Base-by-base conservation (phyloP, 2,113 vertebrate species). In the Stegastes partitus region DNA sequence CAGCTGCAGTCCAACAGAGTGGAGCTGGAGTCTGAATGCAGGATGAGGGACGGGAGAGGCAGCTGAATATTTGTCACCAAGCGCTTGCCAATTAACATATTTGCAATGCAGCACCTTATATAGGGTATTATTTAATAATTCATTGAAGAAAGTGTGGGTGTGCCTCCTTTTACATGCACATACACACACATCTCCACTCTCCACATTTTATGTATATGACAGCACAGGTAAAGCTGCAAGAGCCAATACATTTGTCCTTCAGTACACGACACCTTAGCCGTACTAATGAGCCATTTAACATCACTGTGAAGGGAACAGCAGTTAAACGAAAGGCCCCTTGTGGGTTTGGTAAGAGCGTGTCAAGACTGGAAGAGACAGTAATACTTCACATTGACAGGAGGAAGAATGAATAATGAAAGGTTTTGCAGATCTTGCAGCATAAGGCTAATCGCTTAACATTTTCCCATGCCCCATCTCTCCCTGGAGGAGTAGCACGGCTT, bases 241-340 rank as follows among this genome's bases (percentile, higher is more conserved):
- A 86, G 81, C 79, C 82, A 76, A 89, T 85, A 85, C 81, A 84
- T 89, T 85, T 84, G 88, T 91, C 88, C 85, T 92, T 90, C 85
- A 89, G 68, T 76, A 79, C 71, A 79, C 85, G 89, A 89, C 87
- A 91, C 68, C 68, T 72, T 74, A 74, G 82, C 83, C 75, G 89
- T 88, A 85, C 83, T 92, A 92, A 92, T 93, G 92, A 92, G 86
- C 79, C 85, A 87, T 90, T 93, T 93, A 90, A 85, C 86, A 72
- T 85, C 81, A 59, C 51, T 44, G 80, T 68, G 84, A 87, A 78
- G 79, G 85, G 85, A 88, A 81, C 78, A 87, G 84, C 71, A 84
- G 86, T 82, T 87, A 84, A 90, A 88, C 47, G 54, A 82, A 74
- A 79, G 85, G 75, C 79, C 90, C 84, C 88, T 86, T 76, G 75